phyloP scores from a whole-genome alignment of 2,888 invertebrate genomes.

The Onthophagus sagittarius region DNA sequence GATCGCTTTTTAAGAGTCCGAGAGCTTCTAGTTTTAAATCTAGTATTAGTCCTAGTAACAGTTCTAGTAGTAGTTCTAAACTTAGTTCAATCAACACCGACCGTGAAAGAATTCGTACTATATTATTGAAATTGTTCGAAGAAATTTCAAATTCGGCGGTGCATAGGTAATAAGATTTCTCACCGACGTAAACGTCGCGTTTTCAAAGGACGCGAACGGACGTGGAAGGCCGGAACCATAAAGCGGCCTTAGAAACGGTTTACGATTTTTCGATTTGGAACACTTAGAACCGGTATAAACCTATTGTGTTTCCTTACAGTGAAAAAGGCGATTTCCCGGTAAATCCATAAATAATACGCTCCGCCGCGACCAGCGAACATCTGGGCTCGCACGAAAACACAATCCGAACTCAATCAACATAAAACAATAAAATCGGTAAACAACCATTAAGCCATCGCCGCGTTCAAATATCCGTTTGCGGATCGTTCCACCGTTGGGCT shows the following conservation, averaged over 20 bases:
- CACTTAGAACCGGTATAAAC: constrained; percentile 7
- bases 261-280: constrained; percentile 13
- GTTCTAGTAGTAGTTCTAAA: no score
- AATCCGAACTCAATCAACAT: constrained; percentile 12
- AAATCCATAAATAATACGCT: constrained; percentile 12
- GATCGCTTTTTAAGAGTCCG: no score
- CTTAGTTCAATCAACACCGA: no score
- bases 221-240: constrained; percentile 5
- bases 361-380: constrained; percentile 3
- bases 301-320: constrained; percentile 9
- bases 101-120: no score
- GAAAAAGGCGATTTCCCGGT: constrained; percentile 12
- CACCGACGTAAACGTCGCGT: background rate
- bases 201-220: background rate
- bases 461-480: background rate
- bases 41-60: no score
- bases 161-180: background rate
- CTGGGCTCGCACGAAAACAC: constrained; percentile 10
- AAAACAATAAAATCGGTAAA: constrained; percentile 13
- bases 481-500: background rate
- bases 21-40: no score
- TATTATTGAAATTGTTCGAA: background rate
- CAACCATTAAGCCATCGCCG: constrained; percentile 1
- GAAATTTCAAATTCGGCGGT: background rate
- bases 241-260: background rate